Evolutionary conservation across 2,797 vertebrate species (phyloP), one percentile per base, ranked within the genome.

Genomic region (Poecilia wingei): DNA sequence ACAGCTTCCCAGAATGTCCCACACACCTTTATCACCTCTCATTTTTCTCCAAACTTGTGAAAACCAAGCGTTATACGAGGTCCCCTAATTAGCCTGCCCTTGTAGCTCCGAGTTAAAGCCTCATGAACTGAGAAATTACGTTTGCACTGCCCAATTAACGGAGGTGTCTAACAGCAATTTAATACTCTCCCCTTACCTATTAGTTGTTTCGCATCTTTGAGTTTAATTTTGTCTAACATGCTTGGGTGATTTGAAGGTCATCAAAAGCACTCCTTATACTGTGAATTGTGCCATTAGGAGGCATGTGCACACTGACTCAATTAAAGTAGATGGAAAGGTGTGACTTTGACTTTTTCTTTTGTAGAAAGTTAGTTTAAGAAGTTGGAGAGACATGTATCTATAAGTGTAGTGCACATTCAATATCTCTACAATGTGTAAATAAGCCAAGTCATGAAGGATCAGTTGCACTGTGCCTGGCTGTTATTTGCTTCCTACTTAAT

Each of bases 91-190:
- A 94, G 90, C 88, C 79, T 83, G 85, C 76, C 88, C 90, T 91
- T 88, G 85, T 79, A 89, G 83, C 88, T 84, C 79, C 68, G 43
- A 91, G 92, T 91, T 92, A 89, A 84, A 91, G 89, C 76, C 85
- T 93, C 91, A 81, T 95, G 90, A 94, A 94, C 90, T 95, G 94
- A 86, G 87, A 95, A 95, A 96, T 95, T 95, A 92, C 90, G 93
- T 95, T 93, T 92, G 89, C 89, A 90, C 90, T 84, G 74, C 84
- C 85, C 82, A 93, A 86, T 93, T 92, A 93, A 90, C 83, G 90
- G 84, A 92, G 87, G 85, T 94, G 82, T 91, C 91, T 83, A 80
- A 93, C 87, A 92, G 87, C 84, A 77, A 83, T 94, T 92, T 75
- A 86, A 92, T 92, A 86, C 33, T 76, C 57, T 85, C 59, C 71